phyloP scores from a whole-genome alignment of 2,888 invertebrate species.

The Xanthia togata region DNA sequence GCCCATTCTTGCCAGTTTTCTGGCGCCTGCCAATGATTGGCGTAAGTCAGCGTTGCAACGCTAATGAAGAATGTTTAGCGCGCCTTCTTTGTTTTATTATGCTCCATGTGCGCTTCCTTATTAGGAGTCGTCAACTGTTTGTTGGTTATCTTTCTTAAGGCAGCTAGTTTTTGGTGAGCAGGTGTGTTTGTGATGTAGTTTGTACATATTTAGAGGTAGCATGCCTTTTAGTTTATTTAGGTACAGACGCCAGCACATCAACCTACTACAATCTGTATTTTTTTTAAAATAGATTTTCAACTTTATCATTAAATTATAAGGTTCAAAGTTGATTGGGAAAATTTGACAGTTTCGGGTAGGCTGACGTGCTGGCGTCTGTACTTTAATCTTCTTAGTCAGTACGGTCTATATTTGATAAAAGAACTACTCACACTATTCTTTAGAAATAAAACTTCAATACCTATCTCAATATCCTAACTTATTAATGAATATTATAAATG shows the following conservation, averaged over 20 bases:
- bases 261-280: too few species aligned
- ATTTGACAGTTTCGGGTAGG: too few species aligned
- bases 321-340: too few species aligned
- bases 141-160: conserved; percentile 60
- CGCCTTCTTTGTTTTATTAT: conserved; percentile 75
- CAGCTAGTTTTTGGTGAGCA: conserved; percentile 55
- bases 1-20: conserved; percentile 75
- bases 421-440: neutral
- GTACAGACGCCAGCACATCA: too few species aligned
- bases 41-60: conserved; percentile 67
- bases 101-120: conserved; percentile 65
- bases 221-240: conserved; percentile 11
- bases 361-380: too few species aligned
- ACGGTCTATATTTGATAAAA: neutral
- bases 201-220: conserved; percentile 34
- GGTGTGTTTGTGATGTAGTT: conserved; percentile 59
- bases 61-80: conserved; percentile 80
- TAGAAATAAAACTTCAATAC: neutral
- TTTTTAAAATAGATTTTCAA: too few species aligned
- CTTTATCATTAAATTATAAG: too few species aligned
- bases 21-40: conserved; percentile 73
- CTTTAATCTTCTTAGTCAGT: neutral
- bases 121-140: conserved; percentile 58
- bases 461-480: too few species aligned
- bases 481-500: too few species aligned